These are phyloP conservation scores for Halcyon badia DNA, from an alignment of 2,797 vertebrate species.

Conservation along the genomic window DNA sequence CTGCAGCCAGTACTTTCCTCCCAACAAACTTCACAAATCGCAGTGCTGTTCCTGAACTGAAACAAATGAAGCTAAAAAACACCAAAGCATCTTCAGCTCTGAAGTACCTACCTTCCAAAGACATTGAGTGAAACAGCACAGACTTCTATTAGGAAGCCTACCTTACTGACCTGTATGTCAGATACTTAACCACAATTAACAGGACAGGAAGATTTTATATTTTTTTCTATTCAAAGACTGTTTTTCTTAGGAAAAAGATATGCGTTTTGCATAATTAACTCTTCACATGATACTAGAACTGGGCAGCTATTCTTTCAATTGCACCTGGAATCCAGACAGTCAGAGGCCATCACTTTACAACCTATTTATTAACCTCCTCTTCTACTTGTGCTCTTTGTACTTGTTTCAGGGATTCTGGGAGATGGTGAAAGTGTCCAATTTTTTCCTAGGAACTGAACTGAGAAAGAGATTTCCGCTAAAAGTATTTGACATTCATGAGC, in stretches of 20 bases:
- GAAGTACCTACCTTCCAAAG: slow-evolving; percentile 29
- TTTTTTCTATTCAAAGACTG: background rate
- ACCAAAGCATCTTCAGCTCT: slow-evolving; percentile 36
- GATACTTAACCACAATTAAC: background rate
- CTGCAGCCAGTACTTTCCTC: slow-evolving; percentile 38
- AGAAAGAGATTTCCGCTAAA: slow-evolving; percentile 13
- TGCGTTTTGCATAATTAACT: background rate
- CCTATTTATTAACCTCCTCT: background rate
- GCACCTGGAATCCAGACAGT: background rate
- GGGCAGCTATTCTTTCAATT: background rate
- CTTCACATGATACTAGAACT: background rate
- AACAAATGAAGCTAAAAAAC: slow-evolving; percentile 42
- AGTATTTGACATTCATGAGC: background rate
- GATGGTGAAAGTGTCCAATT: background rate
- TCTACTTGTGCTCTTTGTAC: background rate
- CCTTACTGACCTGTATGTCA: background rate
- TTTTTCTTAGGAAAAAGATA: background rate
- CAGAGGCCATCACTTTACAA: background rate
- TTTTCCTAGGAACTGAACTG: background rate
- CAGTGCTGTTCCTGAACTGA: slow-evolving; percentile 38
- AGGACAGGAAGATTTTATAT: background rate
- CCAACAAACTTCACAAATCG: background rate
- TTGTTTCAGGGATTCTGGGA: background rate
- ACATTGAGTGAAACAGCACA: background rate
- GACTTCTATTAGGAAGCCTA: background rate